A percentile compares a stretch with the other conserved stretches of the same genome.
Conservation (phyloP, 2,888 invertebrate species). For the Acheta domesticus region DNA sequence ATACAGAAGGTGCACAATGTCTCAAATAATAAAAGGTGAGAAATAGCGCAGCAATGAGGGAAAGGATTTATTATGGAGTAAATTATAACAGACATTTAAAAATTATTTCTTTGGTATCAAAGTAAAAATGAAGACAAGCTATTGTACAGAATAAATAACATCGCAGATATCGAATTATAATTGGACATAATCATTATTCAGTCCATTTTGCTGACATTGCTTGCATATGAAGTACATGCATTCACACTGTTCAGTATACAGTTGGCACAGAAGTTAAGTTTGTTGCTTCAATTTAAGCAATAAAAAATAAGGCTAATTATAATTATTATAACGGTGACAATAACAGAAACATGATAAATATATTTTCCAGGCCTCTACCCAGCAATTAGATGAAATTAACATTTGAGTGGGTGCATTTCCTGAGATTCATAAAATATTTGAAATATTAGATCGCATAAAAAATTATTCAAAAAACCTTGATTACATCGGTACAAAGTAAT, state of each 20-base stretch:
- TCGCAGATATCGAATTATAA: neutral
- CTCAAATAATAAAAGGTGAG: too few relatives aligned
- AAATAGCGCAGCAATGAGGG: too few relatives aligned
- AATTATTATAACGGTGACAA: neutral
- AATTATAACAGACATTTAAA: too few relatives aligned
- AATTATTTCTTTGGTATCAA: neutral
- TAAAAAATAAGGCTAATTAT: neutral
- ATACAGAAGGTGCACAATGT: too few relatives aligned
- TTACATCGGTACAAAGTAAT: too few relatives aligned
- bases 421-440: constrained; percentile 9
- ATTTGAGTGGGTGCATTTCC: neutral
- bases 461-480: neutral
- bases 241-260: neutral
- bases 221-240: neutral
- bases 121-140: neutral
- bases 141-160: neutral
- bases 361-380: constrained; percentile 6
- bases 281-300: neutral
- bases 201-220: neutral
- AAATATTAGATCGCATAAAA: neutral
- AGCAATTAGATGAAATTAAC: neutral
- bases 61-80: too few relatives aligned
- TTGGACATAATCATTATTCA: neutral
- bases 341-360: neutral
- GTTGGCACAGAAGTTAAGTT: neutral